Percentiles rank a stretch among this genome's conserved stretches.
These are phyloP conservation scores for Hemiprocne comata DNA, from an alignment of 2,113 vertebrate genomes.

Conservation along the genomic window DNA sequence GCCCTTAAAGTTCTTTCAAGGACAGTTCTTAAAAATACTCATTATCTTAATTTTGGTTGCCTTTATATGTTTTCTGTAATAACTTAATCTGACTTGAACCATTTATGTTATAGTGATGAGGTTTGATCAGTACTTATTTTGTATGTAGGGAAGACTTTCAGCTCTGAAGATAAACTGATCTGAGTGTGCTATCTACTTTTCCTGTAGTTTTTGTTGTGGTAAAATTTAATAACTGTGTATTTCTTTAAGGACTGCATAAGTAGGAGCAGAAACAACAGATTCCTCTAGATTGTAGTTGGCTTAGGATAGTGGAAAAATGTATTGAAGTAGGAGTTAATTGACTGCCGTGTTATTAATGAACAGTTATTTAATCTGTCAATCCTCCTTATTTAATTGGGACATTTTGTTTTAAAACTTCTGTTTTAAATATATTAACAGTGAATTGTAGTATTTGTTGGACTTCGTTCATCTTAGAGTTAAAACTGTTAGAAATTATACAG, in stretches of 20 bases:
- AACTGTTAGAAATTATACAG: background rate
- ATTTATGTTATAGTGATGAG: background rate
- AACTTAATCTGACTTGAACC: background rate
- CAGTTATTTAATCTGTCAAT: background rate
- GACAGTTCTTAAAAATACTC: background rate
- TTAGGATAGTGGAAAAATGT: background rate
- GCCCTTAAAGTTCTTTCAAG: background rate
- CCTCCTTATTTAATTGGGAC: background rate
- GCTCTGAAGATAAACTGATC: background rate
- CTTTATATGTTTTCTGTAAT: background rate
- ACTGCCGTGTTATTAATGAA: background rate
- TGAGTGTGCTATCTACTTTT: background rate
- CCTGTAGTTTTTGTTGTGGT: background rate
- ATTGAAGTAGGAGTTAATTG: background rate
- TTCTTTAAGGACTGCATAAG: background rate
- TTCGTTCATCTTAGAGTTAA: background rate
- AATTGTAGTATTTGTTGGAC: background rate
- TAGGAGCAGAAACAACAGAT: background rate
- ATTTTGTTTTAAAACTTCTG: background rate
- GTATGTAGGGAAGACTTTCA: background rate
- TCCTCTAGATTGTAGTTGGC: background rate
- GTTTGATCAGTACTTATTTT: background rate
- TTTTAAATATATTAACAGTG: background rate
- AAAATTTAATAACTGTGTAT: background rate
- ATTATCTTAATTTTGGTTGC: background rate